These are phyloP conservation scores for Chouioia cunea DNA, from an alignment of 2,888 invertebrate species.

Conservation along the genomic window DNA sequence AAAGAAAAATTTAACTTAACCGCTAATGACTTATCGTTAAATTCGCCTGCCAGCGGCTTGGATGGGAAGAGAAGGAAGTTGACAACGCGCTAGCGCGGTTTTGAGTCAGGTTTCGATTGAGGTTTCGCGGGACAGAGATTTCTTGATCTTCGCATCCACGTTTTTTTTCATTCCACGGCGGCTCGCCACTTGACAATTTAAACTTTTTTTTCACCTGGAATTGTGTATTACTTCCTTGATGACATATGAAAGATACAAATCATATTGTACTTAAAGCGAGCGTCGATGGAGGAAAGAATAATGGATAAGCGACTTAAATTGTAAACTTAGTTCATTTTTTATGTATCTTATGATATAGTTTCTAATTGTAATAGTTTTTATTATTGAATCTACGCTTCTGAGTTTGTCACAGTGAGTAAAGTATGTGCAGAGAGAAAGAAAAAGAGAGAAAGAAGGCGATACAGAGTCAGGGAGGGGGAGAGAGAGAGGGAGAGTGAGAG, in stretches of 20 bases:
- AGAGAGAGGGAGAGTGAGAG: constrained; percentile 58
- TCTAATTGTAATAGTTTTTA: too few species aligned
- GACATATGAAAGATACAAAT: too few species aligned
- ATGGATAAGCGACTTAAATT: too few species aligned
- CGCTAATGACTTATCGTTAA: constrained; percentile 12
- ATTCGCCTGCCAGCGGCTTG: constrained; percentile 61
- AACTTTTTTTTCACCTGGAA: too few species aligned
- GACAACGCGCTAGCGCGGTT: constrained; percentile 21
- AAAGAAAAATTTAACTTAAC: background rate
- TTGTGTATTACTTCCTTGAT: too few species aligned
- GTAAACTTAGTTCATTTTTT: too few species aligned
- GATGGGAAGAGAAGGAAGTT: constrained; percentile 54
- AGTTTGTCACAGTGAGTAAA: too few species aligned
- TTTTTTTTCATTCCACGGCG: constrained; percentile 16
- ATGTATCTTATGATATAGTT: too few species aligned
- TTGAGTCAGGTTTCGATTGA: constrained; percentile 11
- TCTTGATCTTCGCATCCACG: constrained; percentile 31
- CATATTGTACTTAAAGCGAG: constrained; percentile 9
- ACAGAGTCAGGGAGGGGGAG: too few species aligned
- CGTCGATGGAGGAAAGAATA: constrained; percentile 20
- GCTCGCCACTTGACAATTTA: background rate
- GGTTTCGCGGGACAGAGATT: constrained; percentile 33
- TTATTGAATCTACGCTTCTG: too few species aligned
- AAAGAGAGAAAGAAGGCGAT: constrained; percentile 58
- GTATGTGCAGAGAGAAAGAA: too few species aligned